phyloP scores from a whole-genome alignment of 2,888 invertebrate species.

The Caenorhabditis sinica region DNA sequence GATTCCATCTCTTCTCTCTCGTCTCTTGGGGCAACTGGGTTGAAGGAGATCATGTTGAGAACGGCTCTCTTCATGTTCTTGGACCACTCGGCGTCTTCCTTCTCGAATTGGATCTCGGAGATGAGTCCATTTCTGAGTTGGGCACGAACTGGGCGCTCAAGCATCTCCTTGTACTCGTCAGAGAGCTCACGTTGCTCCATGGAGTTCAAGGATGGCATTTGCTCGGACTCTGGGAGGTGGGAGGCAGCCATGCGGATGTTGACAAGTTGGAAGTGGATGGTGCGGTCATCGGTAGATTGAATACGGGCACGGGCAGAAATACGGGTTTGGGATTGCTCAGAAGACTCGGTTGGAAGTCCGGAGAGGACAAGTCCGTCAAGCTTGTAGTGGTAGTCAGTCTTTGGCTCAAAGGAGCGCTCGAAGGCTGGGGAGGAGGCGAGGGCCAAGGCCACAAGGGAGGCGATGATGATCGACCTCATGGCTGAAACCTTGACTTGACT shows the following conservation, averaged over 20 bases:
- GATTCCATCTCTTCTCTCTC: conserved; percentile 59
- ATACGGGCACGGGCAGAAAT: conserved; percentile 65
- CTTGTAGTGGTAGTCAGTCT: conserved; percentile 66
- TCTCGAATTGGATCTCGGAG: conserved; percentile 70
- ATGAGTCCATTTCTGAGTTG: conserved; percentile 77
- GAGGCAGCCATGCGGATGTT: conserved; percentile 64
- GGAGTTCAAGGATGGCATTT: conserved; percentile 56
- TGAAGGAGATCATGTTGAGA: conserved; percentile 75
- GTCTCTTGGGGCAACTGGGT: conserved; percentile 55
- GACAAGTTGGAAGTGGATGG: conserved; percentile 60
- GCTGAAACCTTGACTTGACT: conserved; percentile 45
- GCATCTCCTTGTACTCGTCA: conserved; percentile 68
- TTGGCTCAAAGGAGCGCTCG: conserved; percentile 54
- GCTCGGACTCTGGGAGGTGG: conserved; percentile 59
- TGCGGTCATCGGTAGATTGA: conserved; percentile 65
- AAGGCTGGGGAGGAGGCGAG: conserved; percentile 66
- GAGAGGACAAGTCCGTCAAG: conserved; percentile 67
- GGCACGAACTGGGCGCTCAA: conserved; percentile 77
- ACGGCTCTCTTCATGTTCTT: conserved; percentile 82
- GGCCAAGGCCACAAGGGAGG: conserved; percentile 70
- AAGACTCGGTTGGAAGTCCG: conserved; percentile 65
- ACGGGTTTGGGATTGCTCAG: conserved; percentile 66
- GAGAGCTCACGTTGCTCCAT: conserved; percentile 73
- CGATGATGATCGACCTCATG: conserved; percentile 66
- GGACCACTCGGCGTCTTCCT: conserved; percentile 77